These are phyloP conservation scores for Phortica magna DNA, from an alignment of 2,888 invertebrate genomes.

Conservation along the genomic window DNA sequence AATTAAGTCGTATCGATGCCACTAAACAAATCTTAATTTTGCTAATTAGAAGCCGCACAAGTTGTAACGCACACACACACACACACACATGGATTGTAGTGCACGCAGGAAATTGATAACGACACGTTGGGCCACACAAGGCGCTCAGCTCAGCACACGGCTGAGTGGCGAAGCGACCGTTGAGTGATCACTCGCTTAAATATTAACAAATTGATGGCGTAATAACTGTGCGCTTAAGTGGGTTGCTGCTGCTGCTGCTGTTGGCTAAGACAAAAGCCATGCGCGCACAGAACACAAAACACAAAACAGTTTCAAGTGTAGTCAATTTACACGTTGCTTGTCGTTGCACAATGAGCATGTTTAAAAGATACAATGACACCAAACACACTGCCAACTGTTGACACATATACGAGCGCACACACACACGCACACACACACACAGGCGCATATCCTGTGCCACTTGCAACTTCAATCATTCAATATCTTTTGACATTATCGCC, in stretches of 20 bases:
- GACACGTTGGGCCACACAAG: conserved; percentile 6
- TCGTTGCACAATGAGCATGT: too few relatives aligned
- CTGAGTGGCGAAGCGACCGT: conserved; percentile 8
- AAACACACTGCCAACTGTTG: conserved; percentile 48
- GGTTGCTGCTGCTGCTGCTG: not conserved
- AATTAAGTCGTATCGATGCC: conserved; percentile 3
- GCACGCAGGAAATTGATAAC: conserved; percentile 4
- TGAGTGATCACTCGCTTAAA: conserved; percentile 34
- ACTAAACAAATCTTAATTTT: conserved; percentile 33
- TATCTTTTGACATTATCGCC: not conserved
- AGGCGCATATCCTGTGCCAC: conserved; percentile 23
- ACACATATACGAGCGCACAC: conserved; percentile 54
- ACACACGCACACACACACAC: not conserved
- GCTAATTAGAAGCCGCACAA: conserved; percentile 25
- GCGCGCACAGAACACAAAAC: too few relatives aligned
- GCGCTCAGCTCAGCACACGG: not conserved
- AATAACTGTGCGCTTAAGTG: conserved; percentile 61
- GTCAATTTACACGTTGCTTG: not conserved
- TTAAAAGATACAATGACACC: not conserved
- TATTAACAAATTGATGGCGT: conserved; percentile 43
- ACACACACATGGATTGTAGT: not conserved
- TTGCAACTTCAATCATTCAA: not conserved
- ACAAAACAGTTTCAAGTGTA: conserved; percentile 1
- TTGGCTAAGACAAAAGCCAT: conserved; percentile 23
- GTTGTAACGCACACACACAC: not conserved